Base-by-base conservation (phyloP, 2,888 invertebrate genomes). In the Malthinus seriepunctatus region DNA sequence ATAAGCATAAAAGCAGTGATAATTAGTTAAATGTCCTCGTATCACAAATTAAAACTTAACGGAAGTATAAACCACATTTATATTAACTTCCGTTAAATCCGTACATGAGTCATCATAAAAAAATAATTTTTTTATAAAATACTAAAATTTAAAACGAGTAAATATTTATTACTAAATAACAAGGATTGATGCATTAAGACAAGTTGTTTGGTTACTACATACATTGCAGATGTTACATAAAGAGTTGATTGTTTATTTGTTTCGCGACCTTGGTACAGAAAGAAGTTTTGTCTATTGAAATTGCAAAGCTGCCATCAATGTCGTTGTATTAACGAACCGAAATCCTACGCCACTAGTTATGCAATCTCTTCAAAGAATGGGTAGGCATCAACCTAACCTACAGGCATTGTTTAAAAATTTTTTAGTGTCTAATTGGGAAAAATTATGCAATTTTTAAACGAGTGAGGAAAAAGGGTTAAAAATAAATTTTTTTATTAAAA, bases 221-320 rank as follows among this genome's bases (percentile, higher is more conserved):
- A 23, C 23, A 23, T 23, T 23, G 33, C 32, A 52, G 49, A 45
- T 56, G 56, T 66, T 66, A 65, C 64, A 67, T 67, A 66, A 66
- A 67, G 58, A 63, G 63, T 51, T 55, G 56, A 62, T 60, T 67
- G 64, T 66, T 64, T 67, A 60, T 68, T 62, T 64, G 60, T 60
- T 56, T 60, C 39, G 46, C 63, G 67, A 67, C 68, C 68, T 68
- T 68, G 68, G 57, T 58, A 42, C 35, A 66, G 67, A 66, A 68
- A 67, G 67, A 63, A 65, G 67, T 67, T 67, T 64, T 63, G 63
- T 66, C 65, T 53, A 60, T 57, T 56, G 57, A 47, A 60, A 52
- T 64, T 57, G 64, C 65, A 65, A 65, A 23, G 23, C 3, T 23
- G 5, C 23, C 23, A 23, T 23, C 3, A 5, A 23, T 23, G 63